Evolutionary conservation across 2,797 vertebrate genomes (phyloP).

Genomic region (Allobates femoralis): DNA sequence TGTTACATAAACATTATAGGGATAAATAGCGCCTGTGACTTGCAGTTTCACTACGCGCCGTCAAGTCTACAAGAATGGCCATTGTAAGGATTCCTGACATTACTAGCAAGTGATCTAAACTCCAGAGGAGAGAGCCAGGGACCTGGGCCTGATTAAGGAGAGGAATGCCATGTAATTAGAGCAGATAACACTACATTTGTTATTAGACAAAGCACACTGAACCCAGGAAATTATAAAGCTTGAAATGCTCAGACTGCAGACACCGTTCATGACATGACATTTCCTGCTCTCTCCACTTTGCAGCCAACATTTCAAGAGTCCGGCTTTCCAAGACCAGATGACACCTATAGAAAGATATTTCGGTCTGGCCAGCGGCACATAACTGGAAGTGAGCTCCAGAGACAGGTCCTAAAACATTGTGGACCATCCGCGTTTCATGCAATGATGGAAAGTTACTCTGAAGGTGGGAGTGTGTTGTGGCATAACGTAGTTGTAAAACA

Average conservation of each 20-base stretch:
- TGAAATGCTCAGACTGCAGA: conserved; percentile 12
- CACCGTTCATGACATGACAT: conserved; percentile 10
- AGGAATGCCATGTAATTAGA: conserved; percentile 52
- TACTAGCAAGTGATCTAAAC: conserved; percentile 55
- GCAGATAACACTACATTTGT: conserved; percentile 20
- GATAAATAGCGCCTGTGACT: conserved; percentile 55
- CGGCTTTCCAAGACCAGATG: neutral
- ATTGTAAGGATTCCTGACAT: conserved; percentile 58
- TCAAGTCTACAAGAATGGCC: conserved; percentile 48
- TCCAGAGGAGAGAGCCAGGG: conserved; percentile 36
- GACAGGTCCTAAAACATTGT: conserved; percentile 42
- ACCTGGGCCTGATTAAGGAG: conserved; percentile 53
- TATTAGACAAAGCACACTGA: conserved; percentile 7
- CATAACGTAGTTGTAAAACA: neutral
- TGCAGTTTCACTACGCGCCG: conserved; percentile 52
- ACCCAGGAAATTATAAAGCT: conserved; percentile 6
- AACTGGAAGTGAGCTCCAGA: conserved; percentile 44
- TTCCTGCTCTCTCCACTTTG: conserved; percentile 26
- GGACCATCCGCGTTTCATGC: conserved; percentile 41
- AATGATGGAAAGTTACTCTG: conserved; percentile 46
- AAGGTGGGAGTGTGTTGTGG: conserved; percentile 23
- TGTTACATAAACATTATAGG: conserved; percentile 51
- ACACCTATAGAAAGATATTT: neutral
- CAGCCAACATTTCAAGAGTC: conserved; percentile 6
- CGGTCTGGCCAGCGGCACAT: neutral